Evolutionary conservation across 64 coral and sea anemone genomes (phyloP), one percentile per base, ranked within the genome.

Genomic region (Hydrozoanthus tunicans): DNA sequence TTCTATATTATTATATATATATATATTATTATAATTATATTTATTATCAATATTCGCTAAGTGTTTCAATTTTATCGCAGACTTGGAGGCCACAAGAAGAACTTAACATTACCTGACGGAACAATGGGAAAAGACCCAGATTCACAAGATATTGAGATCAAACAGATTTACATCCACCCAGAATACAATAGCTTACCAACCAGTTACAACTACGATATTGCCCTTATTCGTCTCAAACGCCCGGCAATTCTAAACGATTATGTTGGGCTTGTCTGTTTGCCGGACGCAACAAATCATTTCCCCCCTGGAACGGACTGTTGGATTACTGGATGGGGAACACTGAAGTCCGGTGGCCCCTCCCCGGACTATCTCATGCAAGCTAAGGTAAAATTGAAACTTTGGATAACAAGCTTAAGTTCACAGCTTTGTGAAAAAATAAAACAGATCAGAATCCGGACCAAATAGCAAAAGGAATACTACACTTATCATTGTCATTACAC

Each of bases 261-360:
- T 23, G 82, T 91, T 12, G n/a, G 51, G 7, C 92, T 82, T 0
- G 95, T 86, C 7, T 96, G 92, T 88, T 79, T 96, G 26, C 82
- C 95, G 6, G 81, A 92, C 6, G 92, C 76, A 56, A 72, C 72
- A 1, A 79, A 92, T 0, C 56, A 60, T 56, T 96, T 96, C 52
- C 77, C 90, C 6, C 82, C 89, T 3, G 92, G 92, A 89, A 91
- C 89, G 13, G 20, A 83, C 0, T 94, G 95, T 7, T 94, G 81
- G 81, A 96, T 96, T 70, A 90, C 92, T 24, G 92, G 95, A 11
- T 96, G 95, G 95, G 95, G 95, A 24, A 79, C 77, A 58, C 12
- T 96, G 7, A 15, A 77, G 11, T 80, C 95, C 2, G 82, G 83
- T 0, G 95, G 95, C 5, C 2, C 6, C 32, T 75, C 81, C 17